Base-by-base conservation (phyloP, 1,140 invertebrate species). In the Brachionus angularis region DNA sequence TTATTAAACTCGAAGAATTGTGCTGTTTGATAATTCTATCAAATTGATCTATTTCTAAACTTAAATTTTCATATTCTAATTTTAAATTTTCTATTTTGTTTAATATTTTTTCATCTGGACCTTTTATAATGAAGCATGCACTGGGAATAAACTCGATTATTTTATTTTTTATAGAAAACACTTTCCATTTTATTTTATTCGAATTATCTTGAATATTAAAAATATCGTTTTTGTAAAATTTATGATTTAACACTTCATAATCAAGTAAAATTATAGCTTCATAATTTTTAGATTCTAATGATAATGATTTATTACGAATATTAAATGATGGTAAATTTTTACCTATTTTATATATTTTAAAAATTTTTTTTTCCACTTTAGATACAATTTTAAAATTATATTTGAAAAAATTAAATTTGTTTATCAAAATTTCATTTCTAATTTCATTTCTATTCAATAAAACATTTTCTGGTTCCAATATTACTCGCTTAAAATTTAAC, bases 121-220 rank as follows among this genome's bases (percentile, higher is more conserved):
- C 53, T 3, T 33, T 18, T 18, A 58, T 58, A 25, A 25, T 36
- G n/a, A 58, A 58, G 14, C 53, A 58, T 18, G 39, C 33, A 39
- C 53, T 58, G 5, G 53, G 53, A 25, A 58, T 42, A 29, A 8
- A 33, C 23, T 29, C 27, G 2, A 23, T 21, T 10, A 18, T n/a
- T 0, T 58, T 39, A 39, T 25, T 21, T 39, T 33, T 23, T 39
- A 27, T 18, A 36, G 8, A 23, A 12, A 3, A 29, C 18, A 58
- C 31, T 39, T 58, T 58, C 53, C 53, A 58, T 58, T 25, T 58
- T 36, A 58, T 39, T 23, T 58, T 39, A 25, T 58, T 58, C 36
- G 53, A 58, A 58, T 58, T 58, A 25, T 58, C 25, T 14, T 36
- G 18, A 23, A 58, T 25, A 23, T 14, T 36, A 58, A 58, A 58